A percentile compares a stretch with the other conserved stretches of the same genome.
Conservation (phyloP, 2,888 invertebrate species). For the Eudasyphora cyanicolor region DNA sequence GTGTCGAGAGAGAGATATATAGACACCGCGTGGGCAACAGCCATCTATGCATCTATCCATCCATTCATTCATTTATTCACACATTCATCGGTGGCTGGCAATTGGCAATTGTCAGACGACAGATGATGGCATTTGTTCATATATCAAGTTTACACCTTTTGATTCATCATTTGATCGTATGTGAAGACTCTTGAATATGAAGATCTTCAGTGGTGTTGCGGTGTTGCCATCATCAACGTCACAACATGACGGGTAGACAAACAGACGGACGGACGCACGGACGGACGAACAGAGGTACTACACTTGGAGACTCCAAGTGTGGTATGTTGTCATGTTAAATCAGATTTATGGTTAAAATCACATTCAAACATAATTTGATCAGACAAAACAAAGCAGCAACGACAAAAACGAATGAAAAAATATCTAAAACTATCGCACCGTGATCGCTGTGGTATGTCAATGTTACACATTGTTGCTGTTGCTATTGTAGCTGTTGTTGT, state of each 20-base stretch:
- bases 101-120: neutral
- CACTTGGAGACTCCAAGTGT: neutral
- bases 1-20: neutral
- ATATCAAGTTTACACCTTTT: conserved; percentile 18
- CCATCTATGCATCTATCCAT: too few species aligned
- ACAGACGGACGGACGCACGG: neutral
- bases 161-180: neutral
- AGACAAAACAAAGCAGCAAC: conserved; percentile 5
- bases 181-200: neutral
- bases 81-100: neutral
- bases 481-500: neutral
- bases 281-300: too few species aligned
- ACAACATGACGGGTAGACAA: neutral
- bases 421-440: conserved; percentile 1
- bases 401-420: neutral
- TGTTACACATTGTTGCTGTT: conserved; percentile 26
- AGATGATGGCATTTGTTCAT: conserved; percentile 9
- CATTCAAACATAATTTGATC: conserved; percentile 1
- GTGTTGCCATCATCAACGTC: neutral
- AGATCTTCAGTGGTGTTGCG: neutral
- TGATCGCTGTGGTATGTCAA: conserved; percentile 38
- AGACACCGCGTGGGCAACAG: neutral
- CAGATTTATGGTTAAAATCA: conserved; percentile 39
- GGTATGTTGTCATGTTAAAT: conserved; percentile 40
- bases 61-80: too few species aligned